Base-by-base conservation (phyloP, 2,797 vertebrate genomes). In the Anguilla pacifica region DNA sequence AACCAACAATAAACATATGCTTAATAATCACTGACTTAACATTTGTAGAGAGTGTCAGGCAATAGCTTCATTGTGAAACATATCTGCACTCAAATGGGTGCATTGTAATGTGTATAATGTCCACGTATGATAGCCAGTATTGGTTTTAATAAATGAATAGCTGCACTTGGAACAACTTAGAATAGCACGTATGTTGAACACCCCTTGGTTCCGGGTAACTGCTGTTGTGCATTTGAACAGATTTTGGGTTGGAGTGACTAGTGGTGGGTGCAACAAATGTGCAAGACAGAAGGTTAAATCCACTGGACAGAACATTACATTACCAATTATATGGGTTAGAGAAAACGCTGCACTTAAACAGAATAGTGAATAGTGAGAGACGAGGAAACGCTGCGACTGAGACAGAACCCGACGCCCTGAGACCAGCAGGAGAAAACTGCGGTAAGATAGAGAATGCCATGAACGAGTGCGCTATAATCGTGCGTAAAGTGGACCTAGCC, bases 401-500 rank as follows among this genome's bases (percentile, higher is more conserved):
- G 19, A 46, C 5, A 31, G 25, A 49, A 31, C 17, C 46, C 6
- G 43, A 82, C 25, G 43, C 79, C 1, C 39, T 1, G 19, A 81
- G 43, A 49, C 77, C 53, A 35, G 82, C 82, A 70, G 19, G 28
- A 67, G 28, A n/a, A 53, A 87, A 39, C 90, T 92, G 91, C 90
- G 88, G 85, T 43, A 88, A 87, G 92, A 91, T 91, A 92, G 90
- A 90, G 89, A 88, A 87, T 90, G 89, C 51, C 86, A 92, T 93
- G 86, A 91, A 91, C 53, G 86, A 90, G 85, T 87, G 79, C 49
- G 43, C 35, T 85, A 88, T 89, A n/a, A 86, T 49, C 57, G 85
- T 86, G 92, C 90, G 91, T 92, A 93, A 93, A 93, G 91, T 89
- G 64, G 83, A 87, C 64, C 90, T 88, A 85, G 87, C 64, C 90